Percentiles rank a stretch among this genome's conserved stretches.
Evolutionary conservation across 2,797 vertebrate species (phyloP).

Genomic region (Loris lydekkerianus): DNA sequence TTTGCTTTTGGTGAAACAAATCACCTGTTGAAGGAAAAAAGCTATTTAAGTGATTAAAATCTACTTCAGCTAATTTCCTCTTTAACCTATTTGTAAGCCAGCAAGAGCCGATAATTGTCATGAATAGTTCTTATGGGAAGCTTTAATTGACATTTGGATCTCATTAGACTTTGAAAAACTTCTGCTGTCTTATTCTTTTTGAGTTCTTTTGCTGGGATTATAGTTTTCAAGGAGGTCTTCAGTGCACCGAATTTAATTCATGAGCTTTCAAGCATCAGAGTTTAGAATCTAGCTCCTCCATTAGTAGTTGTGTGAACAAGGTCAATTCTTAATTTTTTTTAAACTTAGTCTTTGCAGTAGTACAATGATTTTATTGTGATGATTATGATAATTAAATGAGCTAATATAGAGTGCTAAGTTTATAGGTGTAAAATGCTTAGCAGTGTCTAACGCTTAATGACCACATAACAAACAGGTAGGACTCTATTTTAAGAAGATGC

Average conservation of each 20-base stretch:
- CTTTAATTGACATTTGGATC: conserved; percentile 71
- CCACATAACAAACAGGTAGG: neutral
- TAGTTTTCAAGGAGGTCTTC: conserved; percentile 7
- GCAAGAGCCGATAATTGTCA: conserved; percentile 78
- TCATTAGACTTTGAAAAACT: conserved; percentile 77
- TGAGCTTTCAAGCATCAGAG: neutral
- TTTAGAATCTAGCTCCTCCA: neutral
- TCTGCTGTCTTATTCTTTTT: conserved; percentile 50
- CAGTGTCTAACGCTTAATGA: neutral
- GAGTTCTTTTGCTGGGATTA: conserved; percentile 2
- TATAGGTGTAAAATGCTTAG: neutral
- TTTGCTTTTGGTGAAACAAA: conserved; percentile 80
- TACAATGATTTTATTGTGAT: conserved; percentile 20
- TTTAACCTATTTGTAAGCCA: conserved; percentile 78
- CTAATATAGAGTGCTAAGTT: neutral
- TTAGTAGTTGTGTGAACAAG: neutral
- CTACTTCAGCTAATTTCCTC: conserved; percentile 80
- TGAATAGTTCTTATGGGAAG: conserved; percentile 71
- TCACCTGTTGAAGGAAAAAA: conserved; percentile 77
- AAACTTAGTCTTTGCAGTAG: conserved; percentile 32
- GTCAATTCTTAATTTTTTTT: neutral
- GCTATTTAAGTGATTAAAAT: conserved; percentile 81
- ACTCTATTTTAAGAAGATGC: neutral
- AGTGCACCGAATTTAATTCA: neutral
- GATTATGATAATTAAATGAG: neutral